Percentiles rank a stretch among this genome's conserved stretches.
Evolutionary conservation across 1,140 invertebrate genomes (phyloP).

Genomic region (Monomorium pharaonis): DNA sequence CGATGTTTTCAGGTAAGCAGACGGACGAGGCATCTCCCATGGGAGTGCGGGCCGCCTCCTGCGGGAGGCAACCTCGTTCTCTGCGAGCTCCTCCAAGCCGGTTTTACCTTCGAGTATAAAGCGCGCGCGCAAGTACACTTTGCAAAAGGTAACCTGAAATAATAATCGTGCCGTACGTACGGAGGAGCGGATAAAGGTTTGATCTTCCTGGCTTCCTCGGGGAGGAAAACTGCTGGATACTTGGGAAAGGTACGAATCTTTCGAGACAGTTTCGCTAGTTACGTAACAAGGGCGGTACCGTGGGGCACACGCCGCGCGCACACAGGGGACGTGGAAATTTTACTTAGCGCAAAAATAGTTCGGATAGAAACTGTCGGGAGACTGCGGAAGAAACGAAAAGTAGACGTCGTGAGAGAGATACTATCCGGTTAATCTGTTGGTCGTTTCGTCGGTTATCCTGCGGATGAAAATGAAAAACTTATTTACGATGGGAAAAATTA

Average conservation of each 20-base stretch:
- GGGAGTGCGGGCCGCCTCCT: slow-evolving; percentile 68
- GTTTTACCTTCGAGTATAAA: slow-evolving; percentile 76
- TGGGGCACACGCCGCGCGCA: slow-evolving; percentile 66
- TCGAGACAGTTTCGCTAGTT: slow-evolving; percentile 49
- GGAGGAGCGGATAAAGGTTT: slow-evolving; percentile 71
- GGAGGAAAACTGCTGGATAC: slow-evolving; percentile 58
- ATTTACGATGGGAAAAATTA: background rate
- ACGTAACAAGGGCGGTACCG: slow-evolving; percentile 67
- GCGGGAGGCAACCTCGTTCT: slow-evolving; percentile 75
- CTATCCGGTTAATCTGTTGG: slow-evolving; percentile 29
- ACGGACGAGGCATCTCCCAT: slow-evolving; percentile 63
- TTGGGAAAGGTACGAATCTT: slow-evolving; percentile 61
- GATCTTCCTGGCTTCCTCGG: slow-evolving; percentile 62
- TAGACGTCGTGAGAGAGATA: slow-evolving; percentile 29
- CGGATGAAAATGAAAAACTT: background rate
- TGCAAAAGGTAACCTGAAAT: slow-evolving; percentile 76
- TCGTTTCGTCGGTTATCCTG: background rate
- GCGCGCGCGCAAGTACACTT: slow-evolving; percentile 74
- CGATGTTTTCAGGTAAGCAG: slow-evolving; percentile 74
- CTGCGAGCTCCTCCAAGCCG: slow-evolving; percentile 71
- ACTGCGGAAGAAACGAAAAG: slow-evolving; percentile 31
- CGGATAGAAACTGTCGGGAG: slow-evolving; percentile 36
- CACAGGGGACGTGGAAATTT: slow-evolving; percentile 60
- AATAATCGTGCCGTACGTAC: slow-evolving; percentile 70
- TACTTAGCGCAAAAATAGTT: slow-evolving; percentile 57